A percentile compares a stretch with the other conserved stretches of the same genome.
phyloP scores from a whole-genome alignment of 2,113 vertebrate genomes.

The Dissostichus mawsoni region DNA sequence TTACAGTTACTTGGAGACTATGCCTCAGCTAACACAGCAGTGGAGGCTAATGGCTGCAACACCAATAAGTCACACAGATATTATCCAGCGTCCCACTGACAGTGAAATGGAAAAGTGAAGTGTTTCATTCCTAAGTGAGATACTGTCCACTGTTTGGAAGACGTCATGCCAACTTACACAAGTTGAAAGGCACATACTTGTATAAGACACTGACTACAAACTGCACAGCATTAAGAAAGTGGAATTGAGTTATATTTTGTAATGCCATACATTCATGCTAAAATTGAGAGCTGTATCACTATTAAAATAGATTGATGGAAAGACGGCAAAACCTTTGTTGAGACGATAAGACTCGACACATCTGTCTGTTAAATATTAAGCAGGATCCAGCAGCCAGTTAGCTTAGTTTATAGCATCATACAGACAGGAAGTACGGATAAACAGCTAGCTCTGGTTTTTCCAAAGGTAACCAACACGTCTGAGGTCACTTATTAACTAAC shows the following conservation, averaged over 20 bases:
- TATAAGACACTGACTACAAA: too few species aligned
- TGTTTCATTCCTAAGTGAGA: constrained; percentile 25
- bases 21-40: constrained; percentile 13
- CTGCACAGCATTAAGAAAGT: too few species aligned
- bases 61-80: constrained; percentile 37
- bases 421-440: neutral
- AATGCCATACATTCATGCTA: too few species aligned
- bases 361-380: neutral
- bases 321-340: too few species aligned
- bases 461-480: neutral
- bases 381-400: neutral
- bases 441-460: neutral
- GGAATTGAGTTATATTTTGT: too few species aligned
- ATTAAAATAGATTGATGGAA: too few species aligned
- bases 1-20: constrained; percentile 49
- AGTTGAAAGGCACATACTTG: neutral
- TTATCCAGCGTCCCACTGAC: constrained; percentile 21
- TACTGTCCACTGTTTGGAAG: constrained; percentile 6
- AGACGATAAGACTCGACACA: too few species aligned
- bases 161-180: neutral
- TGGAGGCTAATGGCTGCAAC: constrained; percentile 19
- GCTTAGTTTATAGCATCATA: neutral
- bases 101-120: constrained; percentile 34
- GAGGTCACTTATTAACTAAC: neutral
- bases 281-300: too few species aligned